Base-by-base conservation (phyloP, 2,113 vertebrate species). In the Lepisosteus osseus region DNA sequence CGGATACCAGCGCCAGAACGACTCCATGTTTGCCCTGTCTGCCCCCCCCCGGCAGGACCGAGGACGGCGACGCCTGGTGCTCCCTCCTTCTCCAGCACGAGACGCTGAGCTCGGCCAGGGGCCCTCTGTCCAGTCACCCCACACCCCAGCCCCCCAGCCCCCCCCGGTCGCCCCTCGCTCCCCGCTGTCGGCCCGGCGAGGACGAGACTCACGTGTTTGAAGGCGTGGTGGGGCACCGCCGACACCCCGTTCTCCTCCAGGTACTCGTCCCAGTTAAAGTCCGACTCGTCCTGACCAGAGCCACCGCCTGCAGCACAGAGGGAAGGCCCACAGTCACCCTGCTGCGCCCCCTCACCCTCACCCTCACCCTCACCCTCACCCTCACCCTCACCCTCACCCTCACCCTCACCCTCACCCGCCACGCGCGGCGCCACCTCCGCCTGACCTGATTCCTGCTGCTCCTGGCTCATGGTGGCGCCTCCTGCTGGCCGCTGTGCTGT, bases 261-360 rank as follows among this genome's bases (percentile, higher is more conserved):
- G 85, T 98, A 97, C 72, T 98, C 96, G 77, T 99, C 97, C 97
- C 97, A 99, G 82, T 80, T 99, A 86, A 99, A 96, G 82, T 99
- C 97, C 54, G 89, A 87, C 73, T 92, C 90, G 80, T 99, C 97
- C 88, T 94, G 86, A 81, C 92, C 89, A 81, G 93, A 95, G 80
- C 95, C 96, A 79, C 89, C 90, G 83, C 96, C 97, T 99, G 85
- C 64, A 86, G 83, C 15, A 65, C 57, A 70, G 70, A 75, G 41
- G 78, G 71, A 3, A 13, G 68, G 13, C 7, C 44, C 1, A 67
- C 8, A 51, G 6, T 29, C 13, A 41, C 7, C 54, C 29, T 13
- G 12, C 11, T 45, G n/a, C 13, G 12, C 47, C 17, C 57, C 56
- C 47, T 45, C 14, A 65, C 47, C 29, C 15, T 17, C 15, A 17